A percentile compares a stretch with the other conserved stretches of the same genome.
Conservation (phyloP, 1,140 invertebrate genomes). For the Caenorhabditis elegans region DNA sequence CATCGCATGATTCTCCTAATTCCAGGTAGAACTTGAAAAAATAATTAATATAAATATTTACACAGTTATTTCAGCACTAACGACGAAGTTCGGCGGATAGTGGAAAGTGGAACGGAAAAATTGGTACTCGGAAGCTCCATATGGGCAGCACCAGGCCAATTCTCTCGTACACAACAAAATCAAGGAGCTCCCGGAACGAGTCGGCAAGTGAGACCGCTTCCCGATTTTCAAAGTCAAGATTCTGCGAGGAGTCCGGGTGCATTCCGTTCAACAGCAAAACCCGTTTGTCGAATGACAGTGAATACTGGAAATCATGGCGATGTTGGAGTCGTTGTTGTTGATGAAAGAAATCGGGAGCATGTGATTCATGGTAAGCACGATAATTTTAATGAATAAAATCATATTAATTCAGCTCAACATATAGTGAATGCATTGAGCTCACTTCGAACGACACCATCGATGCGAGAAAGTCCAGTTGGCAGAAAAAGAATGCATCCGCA, state of each 20-base stretch:
- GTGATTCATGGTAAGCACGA: neutral
- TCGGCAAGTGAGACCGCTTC: neutral
- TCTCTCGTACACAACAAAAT: neutral
- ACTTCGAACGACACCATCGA: neutral
- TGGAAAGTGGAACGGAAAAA: neutral
- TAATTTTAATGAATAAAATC: too few relatives aligned
- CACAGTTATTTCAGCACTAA: slow-evolving; percentile 1
- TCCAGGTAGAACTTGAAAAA: neutral
- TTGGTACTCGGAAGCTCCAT: neutral
- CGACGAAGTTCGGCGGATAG: slow-evolving; percentile 34
- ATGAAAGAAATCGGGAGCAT: neutral
- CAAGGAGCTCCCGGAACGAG: neutral
- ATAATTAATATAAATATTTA: too few relatives aligned
- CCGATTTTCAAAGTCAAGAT: neutral
- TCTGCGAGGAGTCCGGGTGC: neutral
- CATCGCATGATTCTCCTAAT: slow-evolving; percentile 41
- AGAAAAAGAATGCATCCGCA: neutral
- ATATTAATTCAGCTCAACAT: neutral
- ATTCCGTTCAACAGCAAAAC: neutral
- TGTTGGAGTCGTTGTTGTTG: slow-evolving; percentile 1
- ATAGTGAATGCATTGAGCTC: neutral
- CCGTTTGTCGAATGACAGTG: neutral
- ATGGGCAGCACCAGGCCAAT: neutral
- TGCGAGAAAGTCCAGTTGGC: neutral
- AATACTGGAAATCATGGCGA: neutral